These are phyloP conservation scores for Rhinopomastus cyanomelas DNA, from an alignment of 2,113 vertebrate genomes.

Conservation along the genomic window DNA sequence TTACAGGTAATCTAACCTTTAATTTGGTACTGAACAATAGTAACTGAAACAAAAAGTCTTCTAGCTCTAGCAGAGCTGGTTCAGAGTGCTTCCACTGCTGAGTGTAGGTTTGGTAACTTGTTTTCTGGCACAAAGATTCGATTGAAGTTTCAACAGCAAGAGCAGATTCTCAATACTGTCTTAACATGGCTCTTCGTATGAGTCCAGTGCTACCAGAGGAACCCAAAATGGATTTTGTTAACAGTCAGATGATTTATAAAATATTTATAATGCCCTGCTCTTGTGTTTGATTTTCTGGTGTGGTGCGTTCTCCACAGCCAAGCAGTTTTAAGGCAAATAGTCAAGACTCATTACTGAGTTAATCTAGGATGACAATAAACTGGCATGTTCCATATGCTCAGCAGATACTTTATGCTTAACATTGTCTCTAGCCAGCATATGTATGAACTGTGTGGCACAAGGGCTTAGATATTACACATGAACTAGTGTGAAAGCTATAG, in stretches of 20 bases:
- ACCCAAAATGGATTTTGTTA: background rate
- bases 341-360: background rate
- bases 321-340: background rate
- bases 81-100: background rate
- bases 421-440: background rate
- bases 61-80: background rate
- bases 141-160: background rate
- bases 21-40: background rate
- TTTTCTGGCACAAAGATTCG: background rate
- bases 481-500: background rate
- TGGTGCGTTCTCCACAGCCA: background rate
- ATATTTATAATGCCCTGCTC: background rate
- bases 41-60: background rate
- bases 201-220: background rate
- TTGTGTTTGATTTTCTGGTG: background rate
- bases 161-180: background rate
- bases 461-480: background rate
- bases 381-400: background rate
- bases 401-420: background rate
- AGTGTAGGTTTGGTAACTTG: background rate
- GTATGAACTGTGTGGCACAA: background rate
- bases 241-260: slow-evolving; percentile 7
- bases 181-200: background rate
- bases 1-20: slow-evolving; percentile 22
- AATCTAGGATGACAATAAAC: background rate